Percentiles rank a stretch among this genome's conserved stretches.
phyloP scores from a whole-genome alignment of 2,888 invertebrate genomes.

The Nomada flava region DNA sequence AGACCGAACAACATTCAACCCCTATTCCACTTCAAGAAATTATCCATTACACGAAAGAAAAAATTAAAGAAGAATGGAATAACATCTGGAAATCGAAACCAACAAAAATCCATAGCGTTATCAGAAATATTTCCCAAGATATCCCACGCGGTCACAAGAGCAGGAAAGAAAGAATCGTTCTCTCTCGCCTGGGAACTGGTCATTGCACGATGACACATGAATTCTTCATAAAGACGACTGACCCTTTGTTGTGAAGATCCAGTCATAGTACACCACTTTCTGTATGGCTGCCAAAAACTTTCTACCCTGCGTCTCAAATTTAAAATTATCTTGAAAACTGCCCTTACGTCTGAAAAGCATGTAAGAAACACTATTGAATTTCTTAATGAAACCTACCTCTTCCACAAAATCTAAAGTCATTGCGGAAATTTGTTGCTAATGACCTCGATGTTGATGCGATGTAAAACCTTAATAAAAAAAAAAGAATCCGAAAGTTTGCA shows the following conservation, averaged over 20 bases:
- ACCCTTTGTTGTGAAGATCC: too few species aligned
- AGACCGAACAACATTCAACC: neutral
- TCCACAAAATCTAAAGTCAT: too few species aligned
- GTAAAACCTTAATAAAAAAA: too few species aligned
- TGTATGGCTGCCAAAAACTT: neutral
- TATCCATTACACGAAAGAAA: neutral
- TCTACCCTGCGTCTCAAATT: neutral
- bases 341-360: neutral
- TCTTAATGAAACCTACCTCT: too few species aligned
- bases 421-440: too few species aligned
- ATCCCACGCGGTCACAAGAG: neutral
- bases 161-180: neutral
- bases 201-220: neutral
- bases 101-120: neutral
- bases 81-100: neutral
- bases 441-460: too few species aligned
- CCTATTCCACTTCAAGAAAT: neutral
- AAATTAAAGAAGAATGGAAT: neutral
- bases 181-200: neutral
- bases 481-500: too few species aligned
- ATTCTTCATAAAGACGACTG: neutral
- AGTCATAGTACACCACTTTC: too few species aligned
- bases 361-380: neutral
- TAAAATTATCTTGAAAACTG: neutral
- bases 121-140: neutral